These are phyloP conservation scores for Choloepus didactylus DNA, from an alignment of 2,797 vertebrate genomes.

Conservation along the genomic window DNA sequence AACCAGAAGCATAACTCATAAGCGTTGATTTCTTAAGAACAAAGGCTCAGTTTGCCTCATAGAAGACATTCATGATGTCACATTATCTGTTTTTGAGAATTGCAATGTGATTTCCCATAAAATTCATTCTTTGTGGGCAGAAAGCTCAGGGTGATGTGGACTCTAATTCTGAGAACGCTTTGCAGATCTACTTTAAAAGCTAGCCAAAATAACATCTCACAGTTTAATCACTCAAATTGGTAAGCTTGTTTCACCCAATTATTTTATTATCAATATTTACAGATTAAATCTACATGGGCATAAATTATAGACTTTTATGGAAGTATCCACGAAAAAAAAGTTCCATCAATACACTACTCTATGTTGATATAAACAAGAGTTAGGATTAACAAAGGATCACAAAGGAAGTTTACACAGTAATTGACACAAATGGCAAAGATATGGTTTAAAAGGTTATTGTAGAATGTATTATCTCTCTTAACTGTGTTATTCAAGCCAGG, in stretches of 20 bases:
- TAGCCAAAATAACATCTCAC: background rate
- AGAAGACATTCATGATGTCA: constrained; percentile 43
- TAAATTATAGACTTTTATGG: background rate
- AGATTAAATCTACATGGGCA: background rate
- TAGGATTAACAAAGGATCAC: background rate
- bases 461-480: background rate
- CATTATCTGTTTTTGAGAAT: constrained; percentile 52
- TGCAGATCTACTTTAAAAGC: background rate
- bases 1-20: background rate
- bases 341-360: background rate
- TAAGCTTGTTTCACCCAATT: background rate
- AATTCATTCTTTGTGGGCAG: background rate
- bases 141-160: background rate
- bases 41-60: background rate
- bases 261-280: background rate
- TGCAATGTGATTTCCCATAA: background rate
- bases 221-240: background rate
- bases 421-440: background rate
- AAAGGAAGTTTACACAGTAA: background rate
- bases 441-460: background rate
- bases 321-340: background rate
- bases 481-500: background rate
- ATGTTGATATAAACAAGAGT: background rate
- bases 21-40: constrained; percentile 29
- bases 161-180: background rate